Evolutionary conservation across 2,888 invertebrate genomes (phyloP).

Genomic region (Melinaea marsaeus): DNA sequence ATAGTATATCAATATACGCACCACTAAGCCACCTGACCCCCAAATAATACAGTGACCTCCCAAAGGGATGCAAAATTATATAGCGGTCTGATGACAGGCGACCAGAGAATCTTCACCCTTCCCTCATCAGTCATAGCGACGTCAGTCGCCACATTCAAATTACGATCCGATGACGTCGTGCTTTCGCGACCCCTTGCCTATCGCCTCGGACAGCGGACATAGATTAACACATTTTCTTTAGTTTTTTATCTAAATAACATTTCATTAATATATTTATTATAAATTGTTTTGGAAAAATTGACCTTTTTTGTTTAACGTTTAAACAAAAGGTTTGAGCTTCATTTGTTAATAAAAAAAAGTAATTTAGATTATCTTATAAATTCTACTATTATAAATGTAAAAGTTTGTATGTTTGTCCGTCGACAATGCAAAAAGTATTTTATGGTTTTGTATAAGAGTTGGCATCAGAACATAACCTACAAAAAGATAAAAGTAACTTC

Average conservation of each 20-base stretch:
- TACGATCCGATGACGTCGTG: slow-evolving; percentile 74
- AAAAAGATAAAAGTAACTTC: no score
- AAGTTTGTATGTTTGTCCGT: no score
- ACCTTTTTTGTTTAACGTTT: no score
- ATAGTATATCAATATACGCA: slow-evolving; percentile 13
- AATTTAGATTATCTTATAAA: no score
- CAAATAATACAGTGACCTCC: slow-evolving; percentile 53
- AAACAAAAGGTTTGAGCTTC: no score
- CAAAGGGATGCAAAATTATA: slow-evolving; percentile 61
- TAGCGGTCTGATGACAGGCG: slow-evolving; percentile 62
- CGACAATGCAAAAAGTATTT: no score
- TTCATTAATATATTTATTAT: no score
- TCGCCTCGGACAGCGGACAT: slow-evolving; percentile 45
- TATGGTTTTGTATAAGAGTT: no score
- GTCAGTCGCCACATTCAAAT: slow-evolving; percentile 75
- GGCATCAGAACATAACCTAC: no score
- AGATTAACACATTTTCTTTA: slow-evolving; percentile 29
- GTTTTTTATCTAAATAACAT: slow-evolving; percentile 13
- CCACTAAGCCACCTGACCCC: slow-evolving; percentile 41
- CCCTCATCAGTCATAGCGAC: slow-evolving; percentile 74
- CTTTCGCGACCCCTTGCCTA: slow-evolving; percentile 71
- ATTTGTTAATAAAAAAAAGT: no score
- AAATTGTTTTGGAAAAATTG: no score
- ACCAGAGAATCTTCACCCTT: slow-evolving; percentile 73
- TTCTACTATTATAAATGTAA: no score